Conservation (phyloP, 2,113 vertebrate genomes). For the Paracanthobrama guichenoti region DNA sequence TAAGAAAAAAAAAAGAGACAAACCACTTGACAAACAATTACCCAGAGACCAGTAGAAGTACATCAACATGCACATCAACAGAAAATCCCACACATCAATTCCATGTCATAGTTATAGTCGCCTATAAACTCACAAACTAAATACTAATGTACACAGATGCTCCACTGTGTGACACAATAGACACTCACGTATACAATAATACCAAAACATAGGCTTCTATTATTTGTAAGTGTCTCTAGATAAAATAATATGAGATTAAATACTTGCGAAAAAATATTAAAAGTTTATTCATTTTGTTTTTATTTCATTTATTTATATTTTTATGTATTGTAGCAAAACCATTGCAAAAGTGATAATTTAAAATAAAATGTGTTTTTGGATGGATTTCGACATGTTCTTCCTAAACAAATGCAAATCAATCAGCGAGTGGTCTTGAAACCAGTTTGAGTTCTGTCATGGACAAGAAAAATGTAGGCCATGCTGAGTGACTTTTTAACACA, state of each 20-base stretch:
- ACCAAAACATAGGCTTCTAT: not conserved
- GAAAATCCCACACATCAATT: slow-evolving; percentile 27
- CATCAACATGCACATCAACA: slow-evolving; percentile 18
- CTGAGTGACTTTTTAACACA: not conserved
- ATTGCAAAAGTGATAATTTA: not conserved
- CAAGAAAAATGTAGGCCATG: not conserved
- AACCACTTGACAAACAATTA: slow-evolving; percentile 55
- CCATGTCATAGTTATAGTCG: slow-evolving; percentile 18
- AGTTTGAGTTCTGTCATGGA: not conserved
- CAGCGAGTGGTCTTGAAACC: not conserved
- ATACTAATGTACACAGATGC: slow-evolving; percentile 25
- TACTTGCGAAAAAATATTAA: not conserved
- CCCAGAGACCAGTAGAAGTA: not conserved
- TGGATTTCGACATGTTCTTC: not conserved
- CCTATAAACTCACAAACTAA: slow-evolving; percentile 7
- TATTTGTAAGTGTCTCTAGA: not conserved
- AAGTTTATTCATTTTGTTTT: too few relatives aligned
- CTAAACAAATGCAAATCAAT: not conserved
- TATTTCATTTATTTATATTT: too few relatives aligned
- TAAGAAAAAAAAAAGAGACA: slow-evolving; percentile 15
- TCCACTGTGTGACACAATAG: not conserved
- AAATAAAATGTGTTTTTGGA: not conserved
- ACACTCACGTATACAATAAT: not conserved
- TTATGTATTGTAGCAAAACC: too few relatives aligned
- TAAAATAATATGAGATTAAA: not conserved